Evolutionary conservation across 2,888 invertebrate species (phyloP).

Genomic region (Baccha elongata): DNA sequence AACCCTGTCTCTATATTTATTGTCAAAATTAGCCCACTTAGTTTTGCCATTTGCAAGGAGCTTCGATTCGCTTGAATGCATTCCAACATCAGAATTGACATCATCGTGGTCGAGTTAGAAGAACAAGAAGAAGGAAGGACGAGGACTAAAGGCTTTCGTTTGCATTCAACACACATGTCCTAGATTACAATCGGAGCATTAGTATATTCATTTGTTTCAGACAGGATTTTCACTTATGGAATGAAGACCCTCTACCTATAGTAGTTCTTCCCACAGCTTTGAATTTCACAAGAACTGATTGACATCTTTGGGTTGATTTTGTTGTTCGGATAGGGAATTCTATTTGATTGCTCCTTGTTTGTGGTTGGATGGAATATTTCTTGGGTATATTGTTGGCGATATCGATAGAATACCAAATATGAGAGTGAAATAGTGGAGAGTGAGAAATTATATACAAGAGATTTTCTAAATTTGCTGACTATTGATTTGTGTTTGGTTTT

Average conservation of each 20-base stretch:
- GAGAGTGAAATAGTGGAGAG: not conserved
- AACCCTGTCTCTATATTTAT: conserved; percentile 18
- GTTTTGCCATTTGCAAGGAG: conserved; percentile 59
- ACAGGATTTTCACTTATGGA: conserved; percentile 32
- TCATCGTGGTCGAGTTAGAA: conserved; percentile 28
- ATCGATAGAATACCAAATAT: conserved; percentile 53
- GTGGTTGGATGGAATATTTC: conserved; percentile 49
- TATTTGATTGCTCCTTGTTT: conserved; percentile 61
- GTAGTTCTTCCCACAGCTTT: not conserved
- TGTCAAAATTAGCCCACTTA: conserved; percentile 59
- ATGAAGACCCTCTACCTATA: not conserved
- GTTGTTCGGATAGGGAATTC: conserved; percentile 31
- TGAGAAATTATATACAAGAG: conserved; percentile 18
- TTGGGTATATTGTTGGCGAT: conserved; percentile 40
- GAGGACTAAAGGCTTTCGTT: conserved; percentile 24
- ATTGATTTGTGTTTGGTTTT: conserved; percentile 27
- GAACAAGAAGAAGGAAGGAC: conserved; percentile 8
- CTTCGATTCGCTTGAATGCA: conserved; percentile 41
- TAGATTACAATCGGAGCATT: conserved; percentile 37
- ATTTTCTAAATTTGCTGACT: conserved; percentile 49
- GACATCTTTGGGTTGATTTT: conserved; percentile 63
- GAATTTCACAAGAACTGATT: conserved; percentile 58
- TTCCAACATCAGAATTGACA: conserved; percentile 46
- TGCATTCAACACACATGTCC: conserved; percentile 46
- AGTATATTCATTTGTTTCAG: conserved; percentile 38